These are phyloP conservation scores for Gari tellinella DNA, from an alignment of 2,888 invertebrate genomes.

Conservation along the genomic window DNA sequence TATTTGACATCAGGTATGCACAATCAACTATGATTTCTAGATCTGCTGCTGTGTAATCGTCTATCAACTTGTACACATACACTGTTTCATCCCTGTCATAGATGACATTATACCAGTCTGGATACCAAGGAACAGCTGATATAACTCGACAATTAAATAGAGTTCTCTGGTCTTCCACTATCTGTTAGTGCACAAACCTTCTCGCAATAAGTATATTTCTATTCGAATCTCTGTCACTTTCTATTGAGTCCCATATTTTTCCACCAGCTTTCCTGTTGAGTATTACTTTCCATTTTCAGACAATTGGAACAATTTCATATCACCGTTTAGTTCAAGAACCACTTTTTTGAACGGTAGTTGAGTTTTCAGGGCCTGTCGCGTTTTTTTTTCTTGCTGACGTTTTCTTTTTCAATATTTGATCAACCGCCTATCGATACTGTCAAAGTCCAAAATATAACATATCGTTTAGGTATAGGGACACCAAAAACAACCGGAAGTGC, in stretches of 20 bases:
- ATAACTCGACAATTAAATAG: conserved; percentile 31
- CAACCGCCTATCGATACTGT: conserved; percentile 35
- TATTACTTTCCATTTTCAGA: conserved; percentile 29
- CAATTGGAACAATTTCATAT: conserved; percentile 31
- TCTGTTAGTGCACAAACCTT: conserved; percentile 19
- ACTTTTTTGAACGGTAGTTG: conserved; percentile 30
- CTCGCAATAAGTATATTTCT: conserved; percentile 22
- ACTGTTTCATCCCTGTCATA: conserved; percentile 31
- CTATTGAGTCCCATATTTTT: conserved; percentile 21
- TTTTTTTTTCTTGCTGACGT: not conserved
- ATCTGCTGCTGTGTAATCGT: conserved; percentile 38
- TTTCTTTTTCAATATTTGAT: conserved; percentile 12
- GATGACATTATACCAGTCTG: conserved; percentile 40
- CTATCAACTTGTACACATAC: conserved; percentile 33
- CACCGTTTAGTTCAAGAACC: conserved; percentile 27
- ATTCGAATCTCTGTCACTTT: not conserved
- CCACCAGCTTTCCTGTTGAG: conserved; percentile 6
- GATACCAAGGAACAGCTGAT: conserved; percentile 33
- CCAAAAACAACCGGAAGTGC: too few species aligned
- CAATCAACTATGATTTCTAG: conserved; percentile 31
- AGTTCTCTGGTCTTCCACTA: not conserved
- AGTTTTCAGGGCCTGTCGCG: conserved; percentile 28
- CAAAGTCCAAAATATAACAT: conserved; percentile 39
- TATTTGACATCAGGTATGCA: not conserved
- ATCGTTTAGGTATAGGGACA: too few species aligned